A percentile compares a stretch with the other conserved stretches of the same genome.
Evolutionary conservation across 2,888 invertebrate genomes (phyloP).

Genomic region (Leistus spinibarbis): DNA sequence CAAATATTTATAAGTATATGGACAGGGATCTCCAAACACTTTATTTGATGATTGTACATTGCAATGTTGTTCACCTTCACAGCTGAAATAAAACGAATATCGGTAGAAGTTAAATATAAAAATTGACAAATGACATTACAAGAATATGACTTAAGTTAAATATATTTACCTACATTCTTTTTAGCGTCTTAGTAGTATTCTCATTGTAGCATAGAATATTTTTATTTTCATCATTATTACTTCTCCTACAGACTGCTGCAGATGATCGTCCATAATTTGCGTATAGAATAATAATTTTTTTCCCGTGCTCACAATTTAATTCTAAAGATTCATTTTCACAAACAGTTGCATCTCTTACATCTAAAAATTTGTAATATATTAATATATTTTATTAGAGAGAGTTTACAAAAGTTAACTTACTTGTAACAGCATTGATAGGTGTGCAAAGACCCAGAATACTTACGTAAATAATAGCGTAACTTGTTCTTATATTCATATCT

Average conservation of each 20-base stretch:
- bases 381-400: not conserved
- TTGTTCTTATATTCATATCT: not conserved
- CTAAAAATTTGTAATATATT: not conserved
- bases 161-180: not conserved
- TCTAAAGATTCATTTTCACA: not conserved
- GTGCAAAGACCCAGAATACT: not conserved
- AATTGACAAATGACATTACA: not conserved
- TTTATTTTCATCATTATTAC: not conserved
- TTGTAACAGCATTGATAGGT: not conserved
- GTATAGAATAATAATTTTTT: not conserved
- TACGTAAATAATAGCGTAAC: not conserved
- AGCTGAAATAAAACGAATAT: not conserved
- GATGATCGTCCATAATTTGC: conserved; percentile 10
- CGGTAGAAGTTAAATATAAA: not conserved
- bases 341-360: not conserved
- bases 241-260: not conserved
- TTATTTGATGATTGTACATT: not conserved
- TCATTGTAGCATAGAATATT: not conserved
- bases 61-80: not conserved
- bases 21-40: not conserved
- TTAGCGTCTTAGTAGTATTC: not conserved
- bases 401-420: not conserved
- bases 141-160: not conserved
- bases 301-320: conserved; percentile 3
- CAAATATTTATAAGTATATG: not conserved